A percentile compares a stretch with the other conserved stretches of the same genome.
Conservation (phyloP, 1,140 invertebrate genomes). For the Physella acuta region DNA sequence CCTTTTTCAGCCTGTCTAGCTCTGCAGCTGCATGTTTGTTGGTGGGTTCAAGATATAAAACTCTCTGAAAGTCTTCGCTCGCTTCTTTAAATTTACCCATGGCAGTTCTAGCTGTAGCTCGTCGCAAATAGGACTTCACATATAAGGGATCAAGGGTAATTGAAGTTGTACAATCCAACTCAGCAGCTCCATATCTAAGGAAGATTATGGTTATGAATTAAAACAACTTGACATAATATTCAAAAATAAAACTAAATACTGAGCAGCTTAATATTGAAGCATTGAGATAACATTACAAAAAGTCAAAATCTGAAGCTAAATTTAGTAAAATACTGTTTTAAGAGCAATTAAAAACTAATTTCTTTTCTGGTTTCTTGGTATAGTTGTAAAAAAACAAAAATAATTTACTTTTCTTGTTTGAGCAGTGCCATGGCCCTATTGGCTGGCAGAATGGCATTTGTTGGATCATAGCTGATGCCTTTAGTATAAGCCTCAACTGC, state of each 20-base stretch:
- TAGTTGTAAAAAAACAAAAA: too few species aligned
- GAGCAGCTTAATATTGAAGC: not conserved
- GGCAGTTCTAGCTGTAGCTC: slow-evolving; percentile 71
- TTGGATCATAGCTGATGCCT: slow-evolving; percentile 75
- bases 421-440: slow-evolving; percentile 86
- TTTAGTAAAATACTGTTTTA: too few species aligned
- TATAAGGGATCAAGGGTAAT: slow-evolving; percentile 74
- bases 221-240: too few species aligned
- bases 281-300: not conserved
- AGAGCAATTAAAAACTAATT: too few species aligned
- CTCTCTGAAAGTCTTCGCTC: slow-evolving; percentile 68
- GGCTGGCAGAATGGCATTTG: slow-evolving; percentile 80
- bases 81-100: slow-evolving; percentile 69
- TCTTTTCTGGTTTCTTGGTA: too few species aligned
- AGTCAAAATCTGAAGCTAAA: not conserved
- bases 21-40: slow-evolving; percentile 66
- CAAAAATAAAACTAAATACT: too few species aligned
- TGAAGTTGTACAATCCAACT: slow-evolving; percentile 74
- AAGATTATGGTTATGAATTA: too few species aligned
- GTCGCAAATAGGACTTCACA: slow-evolving; percentile 77
- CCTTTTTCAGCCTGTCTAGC: slow-evolving; percentile 66
- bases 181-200: slow-evolving; percentile 72
- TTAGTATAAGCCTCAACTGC: slow-evolving; percentile 79
- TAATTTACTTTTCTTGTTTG: slow-evolving; percentile 78
- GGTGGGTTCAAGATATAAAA: slow-evolving; percentile 72